phyloP scores from a whole-genome alignment of 2,888 invertebrate genomes.

The Melanargia galathea region DNA sequence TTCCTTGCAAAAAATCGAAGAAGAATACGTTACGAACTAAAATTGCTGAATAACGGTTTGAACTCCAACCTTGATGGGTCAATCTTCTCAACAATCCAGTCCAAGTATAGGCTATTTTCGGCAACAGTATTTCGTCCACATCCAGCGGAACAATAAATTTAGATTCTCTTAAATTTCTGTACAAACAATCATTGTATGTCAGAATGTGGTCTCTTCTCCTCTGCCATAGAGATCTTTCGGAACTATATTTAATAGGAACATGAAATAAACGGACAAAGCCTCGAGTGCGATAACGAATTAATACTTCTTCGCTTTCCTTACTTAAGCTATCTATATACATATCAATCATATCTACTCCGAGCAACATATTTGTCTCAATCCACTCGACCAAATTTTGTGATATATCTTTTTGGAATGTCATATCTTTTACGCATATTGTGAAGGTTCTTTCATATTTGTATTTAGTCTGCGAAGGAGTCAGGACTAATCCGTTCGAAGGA shows the following conservation, averaged over 20 bases:
- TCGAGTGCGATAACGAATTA: constrained; percentile 79
- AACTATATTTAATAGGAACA: constrained; percentile 78
- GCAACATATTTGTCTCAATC: constrained; percentile 85
- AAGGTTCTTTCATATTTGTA: constrained; percentile 67
- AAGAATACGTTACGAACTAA: constrained; percentile 87
- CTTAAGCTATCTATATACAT: constrained; percentile 85
- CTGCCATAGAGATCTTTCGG: constrained; percentile 81
- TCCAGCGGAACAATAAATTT: constrained; percentile 87
- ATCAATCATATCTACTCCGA: constrained; percentile 86
- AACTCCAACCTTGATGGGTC: constrained; percentile 64
- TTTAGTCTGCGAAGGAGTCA: constrained; percentile 50
- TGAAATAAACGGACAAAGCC: constrained; percentile 76
- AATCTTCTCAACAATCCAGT: constrained; percentile 78
- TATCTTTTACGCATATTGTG: constrained; percentile 87
- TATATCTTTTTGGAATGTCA: constrained; percentile 85
- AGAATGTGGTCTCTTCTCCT: constrained; percentile 87
- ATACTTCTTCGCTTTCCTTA: constrained; percentile 76
- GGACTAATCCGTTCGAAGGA: constrained; percentile 65
- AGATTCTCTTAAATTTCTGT: constrained; percentile 85
- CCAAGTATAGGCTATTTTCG: constrained; percentile 83
- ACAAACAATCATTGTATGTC: constrained; percentile 90
- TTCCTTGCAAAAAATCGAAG: constrained; percentile 79
- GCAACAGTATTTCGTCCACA: constrained; percentile 88
- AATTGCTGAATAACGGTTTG: constrained; percentile 81
- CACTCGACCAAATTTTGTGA: constrained; percentile 85